A percentile compares a stretch with the other conserved stretches of the same genome.
Conservation (phyloP, 1,140 invertebrate genomes). For the Apis cerana region DNA sequence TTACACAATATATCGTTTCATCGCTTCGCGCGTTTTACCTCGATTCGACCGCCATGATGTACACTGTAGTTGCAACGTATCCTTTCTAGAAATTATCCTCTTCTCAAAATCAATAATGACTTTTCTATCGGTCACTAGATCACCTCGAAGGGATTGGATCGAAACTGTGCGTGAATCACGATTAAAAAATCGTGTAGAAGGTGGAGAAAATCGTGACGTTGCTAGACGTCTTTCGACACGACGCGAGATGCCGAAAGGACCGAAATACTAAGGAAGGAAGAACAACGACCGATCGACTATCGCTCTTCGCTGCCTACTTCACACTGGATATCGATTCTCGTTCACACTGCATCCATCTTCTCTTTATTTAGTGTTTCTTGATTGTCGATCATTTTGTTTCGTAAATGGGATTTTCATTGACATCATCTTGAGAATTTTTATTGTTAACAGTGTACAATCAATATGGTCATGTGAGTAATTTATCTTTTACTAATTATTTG, state of each 20-base stretch:
- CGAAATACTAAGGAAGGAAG: not conserved
- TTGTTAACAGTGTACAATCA: not conserved
- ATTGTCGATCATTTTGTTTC: not conserved
- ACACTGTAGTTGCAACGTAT: not conserved
- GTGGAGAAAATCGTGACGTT: too few relatives aligned
- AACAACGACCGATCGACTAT: constrained; percentile 15
- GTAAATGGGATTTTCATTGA: not conserved
- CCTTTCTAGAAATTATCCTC: not conserved
- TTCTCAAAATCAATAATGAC: not conserved
- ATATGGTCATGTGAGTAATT: too few relatives aligned
- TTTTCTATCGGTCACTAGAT: not conserved
- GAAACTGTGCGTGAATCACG: not conserved
- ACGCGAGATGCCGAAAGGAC: too few relatives aligned
- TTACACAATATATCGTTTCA: not conserved
- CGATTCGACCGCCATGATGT: constrained; percentile 65
- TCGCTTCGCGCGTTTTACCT: constrained; percentile 51
- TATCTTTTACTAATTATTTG: too few relatives aligned
- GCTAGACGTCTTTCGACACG: not conserved
- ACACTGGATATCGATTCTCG: not conserved
- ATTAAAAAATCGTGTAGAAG: constrained; percentile 1
- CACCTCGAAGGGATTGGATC: too few relatives aligned
- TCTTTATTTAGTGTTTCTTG: not conserved
- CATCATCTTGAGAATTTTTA: not conserved
- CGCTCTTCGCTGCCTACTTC: not conserved
- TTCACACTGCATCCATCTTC: not conserved